Evolutionary conservation across 2,113 vertebrate species (phyloP).

Genomic region (Beaufortia kweichowensis): DNA sequence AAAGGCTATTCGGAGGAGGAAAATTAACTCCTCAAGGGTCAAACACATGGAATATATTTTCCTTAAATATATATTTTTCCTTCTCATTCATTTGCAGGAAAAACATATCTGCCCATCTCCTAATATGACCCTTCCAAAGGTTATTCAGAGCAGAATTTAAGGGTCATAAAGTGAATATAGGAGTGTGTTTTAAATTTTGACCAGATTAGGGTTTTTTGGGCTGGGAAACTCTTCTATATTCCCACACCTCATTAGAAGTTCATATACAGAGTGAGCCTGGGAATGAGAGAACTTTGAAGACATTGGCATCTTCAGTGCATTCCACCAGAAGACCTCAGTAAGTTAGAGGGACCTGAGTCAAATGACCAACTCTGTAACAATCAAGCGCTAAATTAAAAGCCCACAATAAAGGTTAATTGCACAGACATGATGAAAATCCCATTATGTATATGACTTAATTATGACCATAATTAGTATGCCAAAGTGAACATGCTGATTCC

Average conservation of each 20-base stretch:
- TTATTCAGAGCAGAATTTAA: slow-evolving; percentile 6
- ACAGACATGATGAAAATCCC: not conserved
- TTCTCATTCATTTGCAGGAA: slow-evolving; percentile 29
- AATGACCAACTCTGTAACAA: slow-evolving; percentile 16
- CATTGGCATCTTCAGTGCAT: slow-evolving; percentile 44
- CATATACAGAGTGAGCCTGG: slow-evolving; percentile 26
- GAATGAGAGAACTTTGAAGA: slow-evolving; percentile 41
- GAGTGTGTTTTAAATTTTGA: slow-evolving; percentile 31
- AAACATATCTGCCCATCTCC: slow-evolving; percentile 38
- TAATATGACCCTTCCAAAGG: slow-evolving; percentile 32
- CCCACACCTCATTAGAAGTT: slow-evolving; percentile 47
- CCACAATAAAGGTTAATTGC: not conserved
- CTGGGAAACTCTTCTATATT: slow-evolving; percentile 50
- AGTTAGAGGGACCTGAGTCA: slow-evolving; percentile 14
- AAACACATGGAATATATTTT: slow-evolving; percentile 44
- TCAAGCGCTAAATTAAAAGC: slow-evolving; percentile 11
- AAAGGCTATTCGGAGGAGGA: slow-evolving; percentile 21
- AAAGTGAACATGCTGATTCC: not conserved
- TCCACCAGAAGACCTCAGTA: slow-evolving; percentile 30
- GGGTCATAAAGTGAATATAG: slow-evolving; percentile 31
- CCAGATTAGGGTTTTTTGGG: slow-evolving; percentile 28
- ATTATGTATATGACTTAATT: no score
- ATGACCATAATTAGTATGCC: no score
- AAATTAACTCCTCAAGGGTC: slow-evolving; percentile 35
- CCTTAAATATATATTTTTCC: slow-evolving; percentile 30